Evolutionary conservation across 2,888 invertebrate genomes (phyloP).

Genomic region (Andrena bucephala): DNA sequence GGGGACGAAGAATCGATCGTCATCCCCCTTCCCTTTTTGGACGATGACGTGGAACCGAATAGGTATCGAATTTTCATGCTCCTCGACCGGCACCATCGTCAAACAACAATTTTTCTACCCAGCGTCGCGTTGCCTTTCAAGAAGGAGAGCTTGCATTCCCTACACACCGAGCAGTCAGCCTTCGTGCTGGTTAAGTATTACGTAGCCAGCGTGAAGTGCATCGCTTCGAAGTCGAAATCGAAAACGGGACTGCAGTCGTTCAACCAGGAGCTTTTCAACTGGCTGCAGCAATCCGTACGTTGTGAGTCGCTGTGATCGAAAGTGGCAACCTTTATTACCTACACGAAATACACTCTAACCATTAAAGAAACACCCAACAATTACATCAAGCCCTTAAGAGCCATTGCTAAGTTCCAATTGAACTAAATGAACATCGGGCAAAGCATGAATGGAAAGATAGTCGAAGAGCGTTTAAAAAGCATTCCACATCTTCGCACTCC

Average conservation of each 20-base stretch:
- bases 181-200: conserved; percentile 87
- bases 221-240: conserved; percentile 83
- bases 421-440: too few relatives aligned
- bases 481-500: neutral
- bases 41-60: conserved; percentile 86
- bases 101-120: conserved; percentile 21
- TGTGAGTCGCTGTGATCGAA: conserved; percentile 63
- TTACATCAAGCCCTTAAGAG: too few relatives aligned
- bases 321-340: conserved; percentile 38
- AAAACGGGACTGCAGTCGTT: conserved; percentile 84
- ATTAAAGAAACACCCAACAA: too few relatives aligned
- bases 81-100: neutral
- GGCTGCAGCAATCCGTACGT: conserved; percentile 86
- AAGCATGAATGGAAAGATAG: neutral
- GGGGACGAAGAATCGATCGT: conserved; percentile 44
- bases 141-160: conserved; percentile 85
- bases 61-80: conserved; percentile 70
- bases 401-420: too few relatives aligned
- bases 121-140: conserved; percentile 88
- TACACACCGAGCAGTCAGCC: conserved; percentile 84
- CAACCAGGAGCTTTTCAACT: conserved; percentile 86
- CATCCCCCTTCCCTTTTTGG: conserved; percentile 88
- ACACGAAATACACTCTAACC: too few relatives aligned
- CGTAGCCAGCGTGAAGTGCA: conserved; percentile 86
- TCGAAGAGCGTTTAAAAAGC: neutral